Evolutionary conservation across 2,888 invertebrate species (phyloP).

Genomic region (Apeira syringaria): DNA sequence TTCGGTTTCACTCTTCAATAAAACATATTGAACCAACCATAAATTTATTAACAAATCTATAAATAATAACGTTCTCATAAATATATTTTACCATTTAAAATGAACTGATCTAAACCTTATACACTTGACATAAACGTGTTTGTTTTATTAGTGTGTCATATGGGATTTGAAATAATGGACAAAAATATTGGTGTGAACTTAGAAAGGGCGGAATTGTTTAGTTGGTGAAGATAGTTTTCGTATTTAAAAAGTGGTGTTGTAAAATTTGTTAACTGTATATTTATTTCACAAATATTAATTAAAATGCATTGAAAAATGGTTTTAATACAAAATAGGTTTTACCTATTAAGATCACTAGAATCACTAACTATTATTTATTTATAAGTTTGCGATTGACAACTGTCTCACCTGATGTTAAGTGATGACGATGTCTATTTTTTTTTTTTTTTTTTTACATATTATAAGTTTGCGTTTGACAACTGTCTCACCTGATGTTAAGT

Average conservation of each 20-base stretch:
- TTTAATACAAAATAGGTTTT: no score
- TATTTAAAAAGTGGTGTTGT: slow-evolving; percentile 20
- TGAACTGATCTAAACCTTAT: slow-evolving; percentile 31
- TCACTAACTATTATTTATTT: no score
- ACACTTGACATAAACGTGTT: slow-evolving; percentile 11
- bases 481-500: no score
- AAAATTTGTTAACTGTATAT: no score
- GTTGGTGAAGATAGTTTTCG: slow-evolving; percentile 10
- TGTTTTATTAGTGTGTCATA: slow-evolving; percentile 21
- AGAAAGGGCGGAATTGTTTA: slow-evolving; percentile 48
- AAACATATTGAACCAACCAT: slow-evolving; percentile 56
- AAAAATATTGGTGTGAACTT: slow-evolving; percentile 63
- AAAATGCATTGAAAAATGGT: no score
- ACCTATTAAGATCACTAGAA: no score
- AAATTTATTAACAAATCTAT: slow-evolving; percentile 77
- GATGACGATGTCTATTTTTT: no score
- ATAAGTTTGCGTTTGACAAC: no score
- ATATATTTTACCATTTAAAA: slow-evolving; percentile 11
- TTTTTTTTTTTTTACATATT: no score
- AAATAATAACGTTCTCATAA: slow-evolving; percentile 52
- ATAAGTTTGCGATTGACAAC: no score
- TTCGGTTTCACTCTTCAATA: slow-evolving; percentile 58
- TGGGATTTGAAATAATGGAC: slow-evolving; percentile 37
- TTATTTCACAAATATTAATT: no score
- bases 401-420: no score